These are phyloP conservation scores for Xenopus borealis DNA, from an alignment of 2,113 vertebrate genomes.

Conservation along the genomic window DNA sequence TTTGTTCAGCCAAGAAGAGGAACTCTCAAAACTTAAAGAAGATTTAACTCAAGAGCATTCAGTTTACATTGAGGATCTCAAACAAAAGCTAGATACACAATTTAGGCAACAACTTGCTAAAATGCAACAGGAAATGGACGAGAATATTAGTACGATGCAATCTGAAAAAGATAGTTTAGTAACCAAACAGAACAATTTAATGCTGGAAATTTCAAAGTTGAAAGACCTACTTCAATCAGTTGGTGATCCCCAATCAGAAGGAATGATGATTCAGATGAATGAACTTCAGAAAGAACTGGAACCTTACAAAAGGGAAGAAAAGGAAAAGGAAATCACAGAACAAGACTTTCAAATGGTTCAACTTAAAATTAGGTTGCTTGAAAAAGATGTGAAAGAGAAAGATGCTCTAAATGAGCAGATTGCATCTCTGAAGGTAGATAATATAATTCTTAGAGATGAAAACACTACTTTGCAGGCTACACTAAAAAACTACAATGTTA, in stretches of 20 bases:
- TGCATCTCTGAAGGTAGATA: slow-evolving; percentile 66
- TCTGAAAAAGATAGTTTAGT: slow-evolving; percentile 70
- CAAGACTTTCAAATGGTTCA: slow-evolving; percentile 72
- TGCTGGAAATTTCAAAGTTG: slow-evolving; percentile 76
- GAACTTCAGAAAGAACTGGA: slow-evolving; percentile 82
- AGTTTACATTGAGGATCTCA: slow-evolving; percentile 78
- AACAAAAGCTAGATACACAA: slow-evolving; percentile 72
- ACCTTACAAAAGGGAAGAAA: slow-evolving; percentile 72
- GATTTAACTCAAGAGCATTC: slow-evolving; percentile 75
- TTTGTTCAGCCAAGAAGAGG: slow-evolving; percentile 94
- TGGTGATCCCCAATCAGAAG: slow-evolving; percentile 72
- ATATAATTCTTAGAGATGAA: slow-evolving; percentile 63
- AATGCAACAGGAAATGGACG: slow-evolving; percentile 65
- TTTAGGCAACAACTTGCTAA: slow-evolving; percentile 69
- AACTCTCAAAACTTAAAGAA: slow-evolving; percentile 77
- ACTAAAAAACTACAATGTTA: slow-evolving; percentile 53
- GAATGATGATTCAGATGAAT: slow-evolving; percentile 72
- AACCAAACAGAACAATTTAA: slow-evolving; percentile 74
- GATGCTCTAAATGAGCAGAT: slow-evolving; percentile 63
- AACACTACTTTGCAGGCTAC: slow-evolving; percentile 70
- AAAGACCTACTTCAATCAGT: slow-evolving; percentile 74
- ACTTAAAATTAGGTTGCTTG: slow-evolving; percentile 68
- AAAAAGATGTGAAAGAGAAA: slow-evolving; percentile 69
- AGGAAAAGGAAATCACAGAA: slow-evolving; percentile 72
- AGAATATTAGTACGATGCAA: slow-evolving; percentile 66